Conservation (phyloP, 1,140 invertebrate species). For the Caerostris extrusa region DNA sequence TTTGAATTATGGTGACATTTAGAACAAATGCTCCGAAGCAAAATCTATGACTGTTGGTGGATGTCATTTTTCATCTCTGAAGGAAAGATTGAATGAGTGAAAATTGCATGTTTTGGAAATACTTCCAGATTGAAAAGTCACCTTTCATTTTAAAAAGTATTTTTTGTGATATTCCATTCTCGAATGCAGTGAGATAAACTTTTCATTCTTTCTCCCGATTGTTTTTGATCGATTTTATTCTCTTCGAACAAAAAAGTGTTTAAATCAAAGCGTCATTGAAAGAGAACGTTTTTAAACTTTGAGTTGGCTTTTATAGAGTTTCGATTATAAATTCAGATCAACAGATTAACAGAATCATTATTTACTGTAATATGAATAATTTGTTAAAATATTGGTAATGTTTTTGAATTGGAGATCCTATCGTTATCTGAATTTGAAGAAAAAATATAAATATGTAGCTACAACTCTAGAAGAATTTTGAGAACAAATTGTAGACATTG, state of each 20-base stretch:
- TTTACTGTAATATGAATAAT: too few species aligned
- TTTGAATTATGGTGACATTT: background rate
- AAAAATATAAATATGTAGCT: too few species aligned
- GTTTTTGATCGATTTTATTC: slow-evolving; percentile 25
- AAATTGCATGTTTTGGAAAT: slow-evolving; percentile 14
- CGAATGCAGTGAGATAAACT: background rate
- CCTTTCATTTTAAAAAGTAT: background rate
- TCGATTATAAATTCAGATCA: too few species aligned
- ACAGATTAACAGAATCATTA: too few species aligned
- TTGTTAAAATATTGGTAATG: too few species aligned
- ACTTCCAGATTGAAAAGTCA: slow-evolving; percentile 26
- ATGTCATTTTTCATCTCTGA: background rate
- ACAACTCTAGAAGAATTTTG: too few species aligned
- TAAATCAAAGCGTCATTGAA: background rate
- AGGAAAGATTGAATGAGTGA: slow-evolving; percentile 19
- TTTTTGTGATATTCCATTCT: background rate
- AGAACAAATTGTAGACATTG: too few species aligned
- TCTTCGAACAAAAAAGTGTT: background rate
- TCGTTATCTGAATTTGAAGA: too few species aligned
- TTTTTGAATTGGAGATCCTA: too few species aligned
- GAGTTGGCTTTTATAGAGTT: too few species aligned
- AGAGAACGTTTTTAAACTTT: too few species aligned
- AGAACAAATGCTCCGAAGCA: background rate
- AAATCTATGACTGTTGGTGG: background rate
- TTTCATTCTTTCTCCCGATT: background rate